Evolutionary conservation across 2,113 vertebrate genomes (phyloP), one percentile per base, ranked within the genome.

Genomic region (Cyprinus carpio): DNA sequence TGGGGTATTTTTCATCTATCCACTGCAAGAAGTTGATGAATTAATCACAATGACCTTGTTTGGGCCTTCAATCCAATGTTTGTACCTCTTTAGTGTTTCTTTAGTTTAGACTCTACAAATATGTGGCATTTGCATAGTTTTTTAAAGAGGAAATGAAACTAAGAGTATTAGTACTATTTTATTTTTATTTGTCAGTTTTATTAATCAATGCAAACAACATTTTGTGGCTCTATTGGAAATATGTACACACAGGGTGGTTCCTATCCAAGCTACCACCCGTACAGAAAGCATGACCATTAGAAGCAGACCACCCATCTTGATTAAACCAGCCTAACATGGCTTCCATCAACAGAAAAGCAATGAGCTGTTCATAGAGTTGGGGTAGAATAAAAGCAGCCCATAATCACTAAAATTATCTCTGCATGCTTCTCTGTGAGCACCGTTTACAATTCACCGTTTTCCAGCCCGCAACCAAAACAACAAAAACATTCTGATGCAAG

Each of bases 1-100:
- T 88, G 82, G 87, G 82, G 89, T 90, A 92, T 93, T 91, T 94
- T 91, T 89, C 75, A 86, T 72, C 89, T 93, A 93, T 94, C 91
- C 90, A 89, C 91, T 84, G 89, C 79, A 75, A 91, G 91, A 90
- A 31, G 16, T 4, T 18, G 27, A 31, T 29, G 27, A 56, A 77
- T 56, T 34, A 77, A 27, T 31, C 27, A 34, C 27, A 77, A 34
- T 77, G 74, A 54, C 46, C 54, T 18, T 31, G 74, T 76, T 76
- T 76, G 16, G 25, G 25, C 27, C 75, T 6, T 31, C 72, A 34
- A 79, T 15, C 25, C n/a, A 43, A 27, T 77, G 43, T 46, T 34
- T 76, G 18, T 20, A 31, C 75, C 10, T 31, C 49, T 29, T 76
- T 49, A 12, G 4, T 18, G 25, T 76, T 27, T 56, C 20, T 31